Base-by-base conservation (phyloP, 2,888 invertebrate genomes). In the Itoplectis maculator region DNA sequence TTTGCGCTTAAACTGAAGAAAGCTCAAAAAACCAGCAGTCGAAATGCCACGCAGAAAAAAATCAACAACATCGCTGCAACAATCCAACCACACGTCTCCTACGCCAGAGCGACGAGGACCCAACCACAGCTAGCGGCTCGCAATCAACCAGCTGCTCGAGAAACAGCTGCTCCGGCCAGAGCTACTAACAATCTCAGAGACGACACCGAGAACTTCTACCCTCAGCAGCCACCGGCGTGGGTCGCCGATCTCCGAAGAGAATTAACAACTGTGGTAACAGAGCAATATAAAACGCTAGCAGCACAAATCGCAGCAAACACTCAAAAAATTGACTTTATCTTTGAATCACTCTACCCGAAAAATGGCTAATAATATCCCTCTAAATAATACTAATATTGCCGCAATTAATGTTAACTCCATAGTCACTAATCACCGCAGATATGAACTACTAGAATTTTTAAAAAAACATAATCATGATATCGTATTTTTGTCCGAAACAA, bases 401-500 rank as follows among this genome's bases (percentile, higher is more conserved):
- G 1, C 51, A 6, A 51, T 51, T 8, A 51, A 51, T 15, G 51
- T 18, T 8, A 51, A 51, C 9, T 51, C 51, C 3, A 51, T 51
- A 2, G 9, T 51, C 20, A 20, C 18, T 8, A 8, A 51, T 8
- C 20, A 51, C 9, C 3, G 51, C 0, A 1, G 51, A 20, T 15
- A 51, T 0, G 47, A 74, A 35, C 49, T 74, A 2, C n/a, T 65
- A 9, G 61, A 40, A 2, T 74, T 74, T 20, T 8, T 65, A 7
- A 40, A 56, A 23, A 56, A 29, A 56, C 29, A 42, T 15, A 23
- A 15, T 4, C 56, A 45, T 9, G 74, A 74, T 23, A 40, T 63
- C 7, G 49, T 65, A 13, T 18, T 73, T 9, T 13, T 73, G 8
- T 35, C 61, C 5, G 61, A 73, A 49, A 63, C 59, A 0, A 73